Evolutionary conservation across 2,797 vertebrate genomes (phyloP).

Genomic region (Amniataba percoides): DNA sequence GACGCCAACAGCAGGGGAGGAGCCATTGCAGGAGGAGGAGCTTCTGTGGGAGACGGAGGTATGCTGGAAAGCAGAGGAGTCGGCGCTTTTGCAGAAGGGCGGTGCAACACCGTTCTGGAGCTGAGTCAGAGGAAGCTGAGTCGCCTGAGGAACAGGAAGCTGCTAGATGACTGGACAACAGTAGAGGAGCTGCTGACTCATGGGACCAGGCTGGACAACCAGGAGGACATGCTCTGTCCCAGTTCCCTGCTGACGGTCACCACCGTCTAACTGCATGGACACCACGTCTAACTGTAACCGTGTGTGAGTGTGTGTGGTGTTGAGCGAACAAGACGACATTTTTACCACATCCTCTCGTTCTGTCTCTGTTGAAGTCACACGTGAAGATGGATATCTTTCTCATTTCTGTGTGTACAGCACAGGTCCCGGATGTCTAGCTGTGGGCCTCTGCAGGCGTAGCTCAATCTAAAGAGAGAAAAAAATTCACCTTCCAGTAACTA

Average conservation of each 20-base stretch:
- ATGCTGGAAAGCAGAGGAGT: conserved; percentile 55
- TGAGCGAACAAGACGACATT: conserved; percentile 38
- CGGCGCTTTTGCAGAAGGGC: conserved; percentile 66
- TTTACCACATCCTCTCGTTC: conserved; percentile 14
- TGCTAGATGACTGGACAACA: conserved; percentile 87
- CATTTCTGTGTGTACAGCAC: neutral
- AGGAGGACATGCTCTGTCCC: conserved; percentile 78
- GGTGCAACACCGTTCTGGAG: conserved; percentile 80
- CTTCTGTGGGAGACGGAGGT: conserved; percentile 49
- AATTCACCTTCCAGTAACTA: no score
- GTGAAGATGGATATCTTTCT: conserved; percentile 36
- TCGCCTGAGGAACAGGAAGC: conserved; percentile 85
- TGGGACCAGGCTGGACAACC: conserved; percentile 78
- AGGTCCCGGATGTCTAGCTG: neutral
- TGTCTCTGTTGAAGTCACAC: conserved; percentile 26
- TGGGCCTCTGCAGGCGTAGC: neutral
- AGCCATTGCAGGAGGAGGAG: conserved; percentile 24
- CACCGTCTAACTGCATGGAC: conserved; percentile 79
- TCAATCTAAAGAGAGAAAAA: neutral
- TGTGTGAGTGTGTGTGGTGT: conserved; percentile 45
- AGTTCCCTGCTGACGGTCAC: conserved; percentile 87
- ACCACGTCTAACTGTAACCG: conserved; percentile 50
- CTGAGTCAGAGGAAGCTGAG: conserved; percentile 86
- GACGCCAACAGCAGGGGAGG: conserved; percentile 46
- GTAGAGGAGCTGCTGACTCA: conserved; percentile 87